phyloP scores from a whole-genome alignment of 2,113 vertebrate species.

The Corynorhinus townsendii region DNA sequence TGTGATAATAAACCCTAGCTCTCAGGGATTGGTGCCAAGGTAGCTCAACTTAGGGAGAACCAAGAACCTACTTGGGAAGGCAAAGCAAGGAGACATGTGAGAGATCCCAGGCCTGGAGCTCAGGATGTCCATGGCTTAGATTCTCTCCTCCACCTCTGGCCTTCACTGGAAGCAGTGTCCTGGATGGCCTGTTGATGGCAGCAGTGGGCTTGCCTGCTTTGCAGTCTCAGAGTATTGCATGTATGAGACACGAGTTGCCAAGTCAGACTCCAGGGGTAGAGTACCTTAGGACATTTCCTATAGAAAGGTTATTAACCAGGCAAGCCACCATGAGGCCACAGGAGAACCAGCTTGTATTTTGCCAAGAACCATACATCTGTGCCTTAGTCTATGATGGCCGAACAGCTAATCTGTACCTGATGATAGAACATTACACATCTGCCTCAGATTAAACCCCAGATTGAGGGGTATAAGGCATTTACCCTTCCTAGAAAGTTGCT shows the following conservation, averaged over 20 bases:
- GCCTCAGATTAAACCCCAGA: neutral
- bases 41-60: neutral
- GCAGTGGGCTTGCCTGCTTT: neutral
- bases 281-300: neutral
- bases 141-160: neutral
- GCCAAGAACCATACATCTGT: neutral
- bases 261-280: neutral
- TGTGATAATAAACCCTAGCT: neutral
- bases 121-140: neutral
- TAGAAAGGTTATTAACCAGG: neutral
- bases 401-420: neutral
- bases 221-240: neutral
- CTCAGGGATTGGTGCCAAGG: neutral
- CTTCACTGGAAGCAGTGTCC: neutral
- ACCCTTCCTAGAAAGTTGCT: neutral
- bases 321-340: neutral
- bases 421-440: neutral
- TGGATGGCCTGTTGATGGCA: neutral
- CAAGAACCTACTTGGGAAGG: neutral
- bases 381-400: neutral
- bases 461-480: neutral
- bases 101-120: neutral
- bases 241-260: neutral
- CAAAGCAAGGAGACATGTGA: neutral
- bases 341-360: neutral